Conservation (phyloP, 2,888 invertebrate genomes). For the Caenorhabditis sp. region DNA sequence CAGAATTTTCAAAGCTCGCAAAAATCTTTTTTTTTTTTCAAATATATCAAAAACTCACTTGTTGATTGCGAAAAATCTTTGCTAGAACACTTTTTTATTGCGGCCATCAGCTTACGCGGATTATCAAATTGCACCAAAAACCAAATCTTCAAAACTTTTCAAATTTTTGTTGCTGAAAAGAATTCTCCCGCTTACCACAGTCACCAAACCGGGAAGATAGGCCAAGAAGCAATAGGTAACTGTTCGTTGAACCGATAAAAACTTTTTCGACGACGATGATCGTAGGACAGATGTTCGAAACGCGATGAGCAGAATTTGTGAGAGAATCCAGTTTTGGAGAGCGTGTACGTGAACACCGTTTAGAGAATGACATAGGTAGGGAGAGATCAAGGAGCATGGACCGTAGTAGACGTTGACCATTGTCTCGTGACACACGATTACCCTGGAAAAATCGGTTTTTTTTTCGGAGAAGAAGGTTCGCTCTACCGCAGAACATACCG, state of each 20-base stretch:
- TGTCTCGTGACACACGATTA: conserved; percentile 34
- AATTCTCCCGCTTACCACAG: conserved; percentile 18
- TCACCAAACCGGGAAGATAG: conserved; percentile 23
- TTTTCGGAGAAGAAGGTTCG: no score
- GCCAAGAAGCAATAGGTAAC: conserved; percentile 17
- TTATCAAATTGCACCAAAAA: conserved; percentile 8
- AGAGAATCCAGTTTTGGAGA: conserved; percentile 32
- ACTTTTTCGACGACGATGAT: neutral
- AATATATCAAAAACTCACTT: no score
- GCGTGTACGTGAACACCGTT: conserved; percentile 29
- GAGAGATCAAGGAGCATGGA: conserved; percentile 17
- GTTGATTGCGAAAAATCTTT: conserved; percentile 20
- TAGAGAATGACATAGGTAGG: conserved; percentile 22
- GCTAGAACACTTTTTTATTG: conserved; percentile 22
- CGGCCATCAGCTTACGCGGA: conserved; percentile 10
- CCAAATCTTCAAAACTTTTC: conserved; percentile 7
- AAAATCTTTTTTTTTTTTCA: no score
- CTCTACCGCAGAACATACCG: no score
- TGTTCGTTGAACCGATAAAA: neutral
- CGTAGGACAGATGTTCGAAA: conserved; percentile 27
- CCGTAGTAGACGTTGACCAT: conserved; percentile 27
- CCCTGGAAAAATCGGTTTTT: conserved; percentile 7
- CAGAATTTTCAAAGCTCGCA: no score
- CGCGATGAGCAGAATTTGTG: conserved; percentile 33
- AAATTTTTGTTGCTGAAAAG: neutral